Conservation (phyloP, 2,113 vertebrate species). For the Oncorhynchus keta region DNA sequence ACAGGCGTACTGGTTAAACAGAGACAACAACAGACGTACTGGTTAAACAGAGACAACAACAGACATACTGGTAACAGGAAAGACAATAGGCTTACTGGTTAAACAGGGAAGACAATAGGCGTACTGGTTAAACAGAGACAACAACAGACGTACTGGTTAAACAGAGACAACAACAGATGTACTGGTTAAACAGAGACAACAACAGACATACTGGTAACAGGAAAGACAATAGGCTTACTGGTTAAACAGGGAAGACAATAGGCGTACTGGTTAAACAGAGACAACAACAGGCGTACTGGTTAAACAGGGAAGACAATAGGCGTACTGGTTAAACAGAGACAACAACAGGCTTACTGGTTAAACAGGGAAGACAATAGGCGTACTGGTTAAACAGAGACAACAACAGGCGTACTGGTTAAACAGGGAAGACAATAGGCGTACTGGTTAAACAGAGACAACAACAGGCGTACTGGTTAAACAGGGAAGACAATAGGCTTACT, state of each 20-base stretch:
- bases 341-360: slow-evolving; percentile 54
- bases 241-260: slow-evolving; percentile 39
- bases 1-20: slow-evolving; percentile 41
- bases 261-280: slow-evolving; percentile 52
- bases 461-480: slow-evolving; percentile 56
- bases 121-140: slow-evolving; percentile 25
- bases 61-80: no score
- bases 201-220: no score
- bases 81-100: slow-evolving; percentile 59
- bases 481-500: slow-evolving; percentile 59
- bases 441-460: slow-evolving; percentile 25
- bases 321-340: slow-evolving; percentile 25
- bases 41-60: slow-evolving; percentile 28
- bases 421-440: slow-evolving; percentile 63
- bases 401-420: slow-evolving; percentile 51
- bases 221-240: no score
- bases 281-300: slow-evolving; percentile 56
- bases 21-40: slow-evolving; percentile 56
- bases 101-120: slow-evolving; percentile 63
- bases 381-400: slow-evolving; percentile 26
- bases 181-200: slow-evolving; percentile 26
- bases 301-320: slow-evolving; percentile 61
- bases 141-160: slow-evolving; percentile 50
- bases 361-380: slow-evolving; percentile 63
- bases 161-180: slow-evolving; percentile 60